phyloP scores from a whole-genome alignment of 2,797 vertebrate genomes.

The Eulemur albifrons region DNA sequence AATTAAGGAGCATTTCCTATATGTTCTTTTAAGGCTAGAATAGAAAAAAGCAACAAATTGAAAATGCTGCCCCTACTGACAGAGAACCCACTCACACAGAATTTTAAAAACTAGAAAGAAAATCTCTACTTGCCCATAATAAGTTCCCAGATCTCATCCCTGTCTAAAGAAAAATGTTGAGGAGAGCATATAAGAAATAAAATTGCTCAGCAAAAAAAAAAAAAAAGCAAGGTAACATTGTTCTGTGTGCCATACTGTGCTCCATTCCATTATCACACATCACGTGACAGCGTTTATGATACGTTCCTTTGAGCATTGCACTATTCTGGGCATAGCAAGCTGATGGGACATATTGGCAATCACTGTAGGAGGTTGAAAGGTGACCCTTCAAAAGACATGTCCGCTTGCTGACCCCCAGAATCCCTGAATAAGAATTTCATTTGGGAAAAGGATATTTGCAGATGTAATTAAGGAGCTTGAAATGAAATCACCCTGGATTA shows the following conservation, averaged over 20 bases:
- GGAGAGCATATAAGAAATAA: neutral
- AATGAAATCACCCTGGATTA: neutral
- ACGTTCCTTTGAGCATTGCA: neutral
- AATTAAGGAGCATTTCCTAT: neutral
- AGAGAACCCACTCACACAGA: neutral
- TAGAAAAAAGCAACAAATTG: neutral
- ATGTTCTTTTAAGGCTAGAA: neutral
- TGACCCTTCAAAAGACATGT: too few species aligned
- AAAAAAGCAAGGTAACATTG: neutral
- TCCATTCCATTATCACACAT: neutral
- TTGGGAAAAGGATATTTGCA: neutral
- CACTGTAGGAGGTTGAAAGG: neutral
- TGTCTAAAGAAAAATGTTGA: neutral
- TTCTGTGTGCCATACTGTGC: fast-evolving
- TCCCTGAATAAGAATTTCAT: fast-evolving
- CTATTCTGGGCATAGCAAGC: neutral
- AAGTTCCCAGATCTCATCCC: neutral
- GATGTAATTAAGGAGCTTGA: neutral
- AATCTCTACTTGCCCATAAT: neutral
- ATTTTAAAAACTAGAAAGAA: neutral
- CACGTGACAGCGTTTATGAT: fast-evolving
- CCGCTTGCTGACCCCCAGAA: neutral
- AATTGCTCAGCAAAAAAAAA: neutral
- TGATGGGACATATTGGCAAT: fast-evolving
- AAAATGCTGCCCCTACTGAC: neutral